These are phyloP conservation scores for Mobula hypostoma DNA, from an alignment of 2,113 vertebrate genomes.

Conservation along the genomic window DNA sequence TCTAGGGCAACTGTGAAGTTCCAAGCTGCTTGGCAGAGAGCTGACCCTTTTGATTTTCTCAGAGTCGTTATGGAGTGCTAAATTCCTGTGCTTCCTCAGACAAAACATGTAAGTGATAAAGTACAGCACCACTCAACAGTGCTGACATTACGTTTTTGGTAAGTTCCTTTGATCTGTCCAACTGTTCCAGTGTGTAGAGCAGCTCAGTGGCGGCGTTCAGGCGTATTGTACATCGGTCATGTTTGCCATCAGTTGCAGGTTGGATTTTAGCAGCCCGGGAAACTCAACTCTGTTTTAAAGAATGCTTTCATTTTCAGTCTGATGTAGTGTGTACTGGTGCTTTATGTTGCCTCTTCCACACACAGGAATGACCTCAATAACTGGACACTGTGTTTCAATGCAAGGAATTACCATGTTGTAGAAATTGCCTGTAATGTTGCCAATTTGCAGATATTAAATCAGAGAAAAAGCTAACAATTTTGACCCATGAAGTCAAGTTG, in stretches of 20 bases:
- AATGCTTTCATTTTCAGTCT: background rate
- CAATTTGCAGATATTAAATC: background rate
- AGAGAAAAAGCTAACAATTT: background rate
- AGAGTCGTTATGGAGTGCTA: background rate
- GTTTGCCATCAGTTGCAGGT: slow-evolving; percentile 47
- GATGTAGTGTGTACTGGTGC: background rate
- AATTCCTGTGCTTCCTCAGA: background rate
- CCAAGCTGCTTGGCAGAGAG: slow-evolving; percentile 1
- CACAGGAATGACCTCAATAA: background rate
- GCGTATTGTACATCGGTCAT: slow-evolving; percentile 34
- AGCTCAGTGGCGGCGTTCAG: slow-evolving; percentile 41
- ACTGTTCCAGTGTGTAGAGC: slow-evolving; percentile 40
- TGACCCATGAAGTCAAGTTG: background rate
- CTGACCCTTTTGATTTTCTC: background rate
- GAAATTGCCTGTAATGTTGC: background rate
- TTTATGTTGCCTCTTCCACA: background rate
- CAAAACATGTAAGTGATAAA: slow-evolving; percentile 31
- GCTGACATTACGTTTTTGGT: background rate
- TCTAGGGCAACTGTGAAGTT: background rate
- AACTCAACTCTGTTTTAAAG: slow-evolving; percentile 42
- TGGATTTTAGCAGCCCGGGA: slow-evolving; percentile 45
- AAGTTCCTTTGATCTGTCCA: slow-evolving; percentile 35
- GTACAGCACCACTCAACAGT: slow-evolving; percentile 29
- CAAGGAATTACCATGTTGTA: background rate
- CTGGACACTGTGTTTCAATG: background rate